A percentile compares a stretch with the other conserved stretches of the same genome.
Evolutionary conservation across 2,888 invertebrate species (phyloP).

Genomic region (Cephonodes hylas): DNA sequence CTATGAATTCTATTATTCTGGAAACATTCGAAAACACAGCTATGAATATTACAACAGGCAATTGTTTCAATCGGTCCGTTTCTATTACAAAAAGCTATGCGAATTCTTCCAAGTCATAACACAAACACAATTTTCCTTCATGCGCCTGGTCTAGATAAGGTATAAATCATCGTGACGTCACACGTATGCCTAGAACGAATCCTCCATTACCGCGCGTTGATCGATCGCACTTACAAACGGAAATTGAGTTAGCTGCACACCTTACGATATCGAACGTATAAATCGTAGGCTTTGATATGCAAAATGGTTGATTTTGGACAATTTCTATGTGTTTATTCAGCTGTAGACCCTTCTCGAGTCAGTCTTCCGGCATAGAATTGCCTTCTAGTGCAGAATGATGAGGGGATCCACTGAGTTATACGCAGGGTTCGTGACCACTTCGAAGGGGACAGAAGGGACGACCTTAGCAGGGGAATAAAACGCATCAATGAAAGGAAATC

Average conservation of each 20-base stretch:
- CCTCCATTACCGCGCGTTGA: constrained; percentile 35
- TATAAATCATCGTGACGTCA: constrained; percentile 21
- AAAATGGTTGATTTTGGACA: not conserved
- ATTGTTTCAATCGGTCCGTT: not conserved
- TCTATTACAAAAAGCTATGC: not conserved
- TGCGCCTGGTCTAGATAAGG: constrained; percentile 7
- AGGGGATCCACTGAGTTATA: not conserved
- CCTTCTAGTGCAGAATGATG: not conserved
- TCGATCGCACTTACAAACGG: constrained; percentile 51
- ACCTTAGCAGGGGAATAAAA: not conserved
- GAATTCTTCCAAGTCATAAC: not conserved
- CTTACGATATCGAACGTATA: constrained; percentile 27
- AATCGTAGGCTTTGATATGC: constrained; percentile 15
- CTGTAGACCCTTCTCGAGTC: not conserved
- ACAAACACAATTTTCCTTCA: not conserved
- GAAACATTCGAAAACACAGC: constrained; percentile 1
- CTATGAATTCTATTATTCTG: not conserved
- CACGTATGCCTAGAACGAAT: constrained; percentile 20
- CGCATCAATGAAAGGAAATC: not conserved
- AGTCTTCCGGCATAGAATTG: not conserved
- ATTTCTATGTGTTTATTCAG: not conserved
- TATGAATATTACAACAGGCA: constrained; percentile 7
- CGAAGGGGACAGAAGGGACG: not conserved
- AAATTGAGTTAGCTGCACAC: constrained; percentile 49
- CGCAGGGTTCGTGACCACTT: not conserved